Evolutionary conservation across 2,888 invertebrate species (phyloP), one percentile per base, ranked within the genome.

Genomic region (Hirtodrosophila confusa): DNA sequence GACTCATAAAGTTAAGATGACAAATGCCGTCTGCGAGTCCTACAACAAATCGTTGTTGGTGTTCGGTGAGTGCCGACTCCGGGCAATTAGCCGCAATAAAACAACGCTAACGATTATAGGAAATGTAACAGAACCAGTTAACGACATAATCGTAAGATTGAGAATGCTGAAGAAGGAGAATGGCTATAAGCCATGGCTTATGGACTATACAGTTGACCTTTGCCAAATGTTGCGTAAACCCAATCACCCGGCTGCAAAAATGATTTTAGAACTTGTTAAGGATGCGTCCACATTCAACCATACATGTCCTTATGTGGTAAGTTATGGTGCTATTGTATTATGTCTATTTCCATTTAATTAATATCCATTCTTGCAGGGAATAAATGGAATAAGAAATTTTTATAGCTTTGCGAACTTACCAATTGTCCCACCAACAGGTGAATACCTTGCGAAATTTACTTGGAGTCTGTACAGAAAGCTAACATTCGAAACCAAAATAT

Each of bases 141-240:
- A 41, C 4, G 8, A 68, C 4, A 55, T 68, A 3, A 10, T 11
- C 4, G 10, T 68, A 2, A 45, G 51, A 3, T 1, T 11, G 3
- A 31, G 39, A 24, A 2, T 67, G 1, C 10, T 56, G 1, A 69
- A 57, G 40, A 61, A 45, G 7, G 63, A 54, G 3, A 70, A 51
- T 55, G 62, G 69, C 0, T 69, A 67, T 53, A 69, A 69, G 6
- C 68, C 68, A 0, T 62, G 51, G 56, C 3, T 63, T 1, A 17
- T 63, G 5, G 40, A 63, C 11, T 43, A 41, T n/a, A 62, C 12
- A 1, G 3, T 55, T 3, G 51, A 69, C 41, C 31, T 10, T 0
- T 69, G 69, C n/a, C 23, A 62, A 9, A 47, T 45, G 23, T 35
- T 54, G 45, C 43, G 43, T 3, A 39, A 24, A 0, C 33, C 3